phyloP scores from a whole-genome alignment of 2,888 invertebrate genomes.

The Abrostola triplasia region DNA sequence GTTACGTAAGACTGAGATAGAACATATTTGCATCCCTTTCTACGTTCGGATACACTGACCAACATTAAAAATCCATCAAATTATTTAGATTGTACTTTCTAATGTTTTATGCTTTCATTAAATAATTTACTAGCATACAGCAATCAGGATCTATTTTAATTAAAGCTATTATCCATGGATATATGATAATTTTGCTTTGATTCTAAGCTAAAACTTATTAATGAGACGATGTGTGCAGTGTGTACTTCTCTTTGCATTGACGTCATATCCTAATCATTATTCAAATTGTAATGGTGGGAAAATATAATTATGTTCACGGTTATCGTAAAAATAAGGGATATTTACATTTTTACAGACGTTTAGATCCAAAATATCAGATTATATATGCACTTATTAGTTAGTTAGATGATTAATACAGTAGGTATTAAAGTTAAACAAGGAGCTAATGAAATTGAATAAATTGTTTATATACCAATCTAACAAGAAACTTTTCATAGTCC shows the following conservation, averaged over 20 bases:
- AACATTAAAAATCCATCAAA: neutral
- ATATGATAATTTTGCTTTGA: neutral
- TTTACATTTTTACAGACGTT: neutral
- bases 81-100: constrained; percentile 2
- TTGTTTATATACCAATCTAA: too few species aligned
- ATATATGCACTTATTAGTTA: too few species aligned
- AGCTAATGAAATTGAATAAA: too few species aligned
- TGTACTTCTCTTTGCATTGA: constrained; percentile 4
- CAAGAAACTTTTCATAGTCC: too few species aligned
- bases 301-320: neutral
- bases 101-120: neutral
- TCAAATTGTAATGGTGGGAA: constrained; percentile 9
- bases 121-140: neutral
- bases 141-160: neutral
- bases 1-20: constrained; percentile 23
- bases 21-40: constrained; percentile 15
- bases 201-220: neutral
- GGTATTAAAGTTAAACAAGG: too few species aligned
- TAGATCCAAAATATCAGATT: too few species aligned
- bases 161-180: neutral
- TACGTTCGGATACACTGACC: constrained; percentile 43
- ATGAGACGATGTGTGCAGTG: too few species aligned
- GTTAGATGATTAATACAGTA: too few species aligned
- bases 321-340: neutral
- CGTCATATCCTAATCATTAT: constrained; percentile 30